Base-by-base conservation (phyloP, 1,140 invertebrate species). In the Solen grandis region DNA sequence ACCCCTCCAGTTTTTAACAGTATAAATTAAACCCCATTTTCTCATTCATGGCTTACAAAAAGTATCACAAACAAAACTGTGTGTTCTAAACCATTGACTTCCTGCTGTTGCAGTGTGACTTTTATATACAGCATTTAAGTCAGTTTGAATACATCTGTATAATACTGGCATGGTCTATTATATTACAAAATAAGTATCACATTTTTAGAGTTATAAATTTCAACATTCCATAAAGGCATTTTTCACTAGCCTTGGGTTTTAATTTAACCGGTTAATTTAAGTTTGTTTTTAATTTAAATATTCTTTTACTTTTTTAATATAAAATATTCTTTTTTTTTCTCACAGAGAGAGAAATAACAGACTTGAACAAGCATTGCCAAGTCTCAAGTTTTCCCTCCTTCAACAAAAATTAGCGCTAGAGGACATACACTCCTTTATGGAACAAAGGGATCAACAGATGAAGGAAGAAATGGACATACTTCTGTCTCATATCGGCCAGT, bases 401-500 rank as follows among this genome's bases (percentile, higher is more conserved):
- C 50, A 55, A 35, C 77, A 80, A 25, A 80, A 72, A 27, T 10
- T 60, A 1, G 50, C 77, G 35, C 5, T 80, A n/a, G 19, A 72
- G 36, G 77, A 80, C 16, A 80, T 80, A 36, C 77, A 80, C 31
- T 8, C 66, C 19, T 80, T 80, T 72, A 46, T 80, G 35, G 77
- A 80, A 41, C 33, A 52, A 36, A 25, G 77, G 50, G 66, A 80
- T 54, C n/a, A 22, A 16, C 66, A 70, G 29, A 80, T 80, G 77
- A 80, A 72, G 54, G 77, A 80, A 22, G 77, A 80, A 38, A 31
- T 80, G 8, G 55, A 57, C 35, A 38, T 80, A 46, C 5, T 80
- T 13, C 27, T 80, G 27, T 80, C 77, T 35, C 77, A 80, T 72
- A 46, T 80, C 19, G 31, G 66, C 3, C 54, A 29, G 1, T 35